A percentile compares a stretch with the other conserved stretches of the same genome.
These are phyloP conservation scores for Cydia amplana DNA, from an alignment of 1,140 invertebrate genomes.

Conservation along the genomic window DNA sequence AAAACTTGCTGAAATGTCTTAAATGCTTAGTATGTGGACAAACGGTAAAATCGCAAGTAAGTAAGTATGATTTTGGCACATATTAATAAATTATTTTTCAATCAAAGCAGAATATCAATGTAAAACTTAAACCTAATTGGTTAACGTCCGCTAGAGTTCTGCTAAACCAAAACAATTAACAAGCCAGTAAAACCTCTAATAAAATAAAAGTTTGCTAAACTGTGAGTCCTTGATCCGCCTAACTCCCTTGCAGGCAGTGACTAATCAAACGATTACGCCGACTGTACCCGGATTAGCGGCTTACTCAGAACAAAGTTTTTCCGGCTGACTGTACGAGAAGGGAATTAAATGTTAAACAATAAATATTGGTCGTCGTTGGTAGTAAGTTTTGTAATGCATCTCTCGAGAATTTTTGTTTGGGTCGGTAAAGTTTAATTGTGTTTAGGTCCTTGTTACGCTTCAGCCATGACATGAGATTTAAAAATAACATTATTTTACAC, in stretches of 20 bases:
- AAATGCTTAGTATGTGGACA: too few species aligned
- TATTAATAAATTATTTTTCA: too few species aligned
- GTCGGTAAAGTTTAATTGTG: too few species aligned
- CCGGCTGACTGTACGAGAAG: slow-evolving; percentile 9
- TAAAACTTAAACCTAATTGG: not conserved
- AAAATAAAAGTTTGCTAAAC: slow-evolving; percentile 25
- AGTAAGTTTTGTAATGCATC: not conserved
- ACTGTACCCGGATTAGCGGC: slow-evolving; percentile 26
- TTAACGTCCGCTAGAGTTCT: not conserved
- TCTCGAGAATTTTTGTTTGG: not conserved
- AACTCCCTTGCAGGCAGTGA: slow-evolving; percentile 2
- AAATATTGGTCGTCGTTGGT: not conserved
- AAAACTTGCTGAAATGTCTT: too few species aligned
- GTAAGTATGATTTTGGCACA: too few species aligned
- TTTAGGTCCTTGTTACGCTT: too few species aligned
- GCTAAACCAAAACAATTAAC: slow-evolving; percentile 20
- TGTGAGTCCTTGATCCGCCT: slow-evolving; percentile 14
- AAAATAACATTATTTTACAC: too few species aligned
- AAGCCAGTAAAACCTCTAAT: slow-evolving; percentile 15
- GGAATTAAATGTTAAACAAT: slow-evolving; percentile 13
- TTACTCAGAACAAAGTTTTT: slow-evolving; percentile 21
- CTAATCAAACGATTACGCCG: slow-evolving; percentile 30
- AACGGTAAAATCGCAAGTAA: too few species aligned
- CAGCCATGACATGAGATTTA: too few species aligned
- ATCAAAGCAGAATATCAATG: not conserved